Percentiles rank a stretch among this genome's conserved stretches.
These are phyloP conservation scores for Scophthalmus maximus DNA, from an alignment of 2,113 vertebrate species.

Conservation along the genomic window DNA sequence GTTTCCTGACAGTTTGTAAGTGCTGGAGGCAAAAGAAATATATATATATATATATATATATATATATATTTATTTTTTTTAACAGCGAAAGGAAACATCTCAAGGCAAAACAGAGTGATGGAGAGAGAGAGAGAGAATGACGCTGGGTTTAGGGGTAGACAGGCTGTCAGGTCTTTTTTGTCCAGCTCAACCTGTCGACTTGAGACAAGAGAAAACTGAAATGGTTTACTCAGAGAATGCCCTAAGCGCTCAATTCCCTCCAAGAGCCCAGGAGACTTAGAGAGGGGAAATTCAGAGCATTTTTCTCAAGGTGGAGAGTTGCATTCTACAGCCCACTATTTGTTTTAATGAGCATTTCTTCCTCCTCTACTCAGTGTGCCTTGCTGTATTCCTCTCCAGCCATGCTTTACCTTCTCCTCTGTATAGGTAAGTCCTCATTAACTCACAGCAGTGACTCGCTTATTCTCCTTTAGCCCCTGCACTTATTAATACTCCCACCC, in stretches of 20 bases:
- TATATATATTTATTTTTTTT: too few species aligned
- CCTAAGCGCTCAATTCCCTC: conserved; percentile 59
- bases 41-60: neutral
- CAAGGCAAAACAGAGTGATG: conserved; percentile 67
- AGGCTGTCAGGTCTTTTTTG: conserved; percentile 73
- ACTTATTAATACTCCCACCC: conserved; percentile 59
- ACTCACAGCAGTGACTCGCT: conserved; percentile 29
- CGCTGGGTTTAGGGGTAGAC: conserved; percentile 51
- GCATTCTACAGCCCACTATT: conserved; percentile 41
- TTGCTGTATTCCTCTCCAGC: conserved; percentile 46
- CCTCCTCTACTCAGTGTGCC: conserved; percentile 21
- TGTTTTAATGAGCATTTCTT: conserved; percentile 64
- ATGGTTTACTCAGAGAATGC: conserved; percentile 72
- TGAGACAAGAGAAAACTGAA: conserved; percentile 69
- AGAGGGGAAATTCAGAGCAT: conserved; percentile 28
- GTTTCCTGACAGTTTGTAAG: conserved; percentile 62
- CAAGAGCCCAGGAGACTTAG: conserved; percentile 44
- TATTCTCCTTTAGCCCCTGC: conserved; percentile 24
- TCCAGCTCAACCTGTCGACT: conserved; percentile 72
- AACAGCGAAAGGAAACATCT: conserved; percentile 56
- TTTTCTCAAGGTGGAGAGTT: conserved; percentile 62
- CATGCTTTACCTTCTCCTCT: conserved; percentile 38
- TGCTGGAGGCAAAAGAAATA: conserved; percentile 29
- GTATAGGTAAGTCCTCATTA: conserved; percentile 58
- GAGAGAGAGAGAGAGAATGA: conserved; percentile 52